Evolutionary conservation across 2,113 vertebrate genomes (phyloP).

Genomic region (Orycteropus afer): DNA sequence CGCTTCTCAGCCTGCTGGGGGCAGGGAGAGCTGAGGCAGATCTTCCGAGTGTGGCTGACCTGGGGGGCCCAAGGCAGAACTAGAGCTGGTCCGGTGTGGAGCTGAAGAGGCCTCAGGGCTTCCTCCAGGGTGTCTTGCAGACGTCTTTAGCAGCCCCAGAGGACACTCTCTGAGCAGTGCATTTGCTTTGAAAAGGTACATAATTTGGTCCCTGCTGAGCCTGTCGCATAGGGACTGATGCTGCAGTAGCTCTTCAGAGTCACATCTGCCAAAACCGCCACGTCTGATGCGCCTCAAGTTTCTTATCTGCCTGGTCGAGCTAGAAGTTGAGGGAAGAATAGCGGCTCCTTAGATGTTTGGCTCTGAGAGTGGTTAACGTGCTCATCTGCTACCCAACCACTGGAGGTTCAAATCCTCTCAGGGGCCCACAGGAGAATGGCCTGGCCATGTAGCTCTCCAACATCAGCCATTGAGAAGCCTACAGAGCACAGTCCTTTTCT

Average conservation of each 20-base stretch:
- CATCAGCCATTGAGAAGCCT: neutral
- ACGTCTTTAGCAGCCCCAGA: rapidly evolving
- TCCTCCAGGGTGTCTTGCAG: too few relatives aligned
- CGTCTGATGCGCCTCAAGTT: neutral
- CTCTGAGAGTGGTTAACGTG: neutral
- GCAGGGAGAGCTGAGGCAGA: neutral
- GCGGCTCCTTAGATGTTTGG: neutral
- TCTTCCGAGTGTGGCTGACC: neutral
- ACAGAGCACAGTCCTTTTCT: neutral
- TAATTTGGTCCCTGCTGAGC: rapidly evolving
- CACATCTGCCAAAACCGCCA: neutral
- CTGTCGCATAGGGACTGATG: neutral
- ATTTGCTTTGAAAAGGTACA: neutral
- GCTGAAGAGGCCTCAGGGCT: too few relatives aligned
- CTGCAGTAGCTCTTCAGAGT: rapidly evolving
- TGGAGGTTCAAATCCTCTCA: neutral
- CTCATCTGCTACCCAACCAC: neutral
- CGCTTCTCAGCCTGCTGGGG: neutral
- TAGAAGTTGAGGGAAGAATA: too few relatives aligned
- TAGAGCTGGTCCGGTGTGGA: too few relatives aligned
- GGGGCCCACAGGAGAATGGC: neutral
- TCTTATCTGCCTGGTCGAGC: neutral
- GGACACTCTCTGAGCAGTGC: neutral
- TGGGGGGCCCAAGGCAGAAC: neutral
- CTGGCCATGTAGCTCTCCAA: neutral